phyloP scores from a whole-genome alignment of 2,797 vertebrate genomes.

The Buphagus erythrorhynchus region DNA sequence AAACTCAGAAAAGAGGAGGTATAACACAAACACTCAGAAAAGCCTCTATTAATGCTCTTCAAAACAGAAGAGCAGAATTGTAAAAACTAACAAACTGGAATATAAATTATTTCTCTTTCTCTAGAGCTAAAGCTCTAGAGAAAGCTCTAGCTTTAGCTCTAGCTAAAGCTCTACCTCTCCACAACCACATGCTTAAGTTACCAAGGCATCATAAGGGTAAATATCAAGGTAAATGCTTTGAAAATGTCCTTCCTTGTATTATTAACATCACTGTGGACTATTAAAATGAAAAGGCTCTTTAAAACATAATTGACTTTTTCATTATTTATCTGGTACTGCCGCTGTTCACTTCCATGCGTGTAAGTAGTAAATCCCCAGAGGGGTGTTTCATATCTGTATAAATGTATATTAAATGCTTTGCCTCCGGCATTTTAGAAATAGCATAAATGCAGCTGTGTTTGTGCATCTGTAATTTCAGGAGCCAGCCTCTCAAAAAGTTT shows the following conservation, averaged over 20 bases:
- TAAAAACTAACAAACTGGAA: background rate
- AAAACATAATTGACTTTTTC: background rate
- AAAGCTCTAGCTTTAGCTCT: too few species aligned
- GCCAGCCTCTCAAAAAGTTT: background rate
- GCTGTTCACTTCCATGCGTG: background rate
- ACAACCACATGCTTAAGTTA: background rate
- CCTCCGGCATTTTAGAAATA: background rate
- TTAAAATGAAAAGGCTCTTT: conserved; percentile 13
- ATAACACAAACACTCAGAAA: background rate
- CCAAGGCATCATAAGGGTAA: background rate
- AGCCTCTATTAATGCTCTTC: background rate
- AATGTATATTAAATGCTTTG: background rate
- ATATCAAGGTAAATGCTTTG: conserved; percentile 2
- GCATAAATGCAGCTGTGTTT: background rate
- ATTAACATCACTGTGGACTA: background rate
- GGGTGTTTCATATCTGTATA: background rate
- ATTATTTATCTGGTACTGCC: conserved; percentile 7
- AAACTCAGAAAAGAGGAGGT: background rate
- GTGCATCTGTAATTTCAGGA: background rate
- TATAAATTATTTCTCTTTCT: background rate
- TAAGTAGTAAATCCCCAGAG: background rate
- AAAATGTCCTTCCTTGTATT: background rate
- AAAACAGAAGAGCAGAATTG: background rate
- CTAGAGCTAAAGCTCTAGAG: too few species aligned
- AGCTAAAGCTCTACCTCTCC: background rate